Percentiles rank a stretch among this genome's conserved stretches.
Evolutionary conservation across 37 sponge, comb jelly and placozoan genomes (phyloP).

Genomic region (Aphrocallistes beatrix): DNA sequence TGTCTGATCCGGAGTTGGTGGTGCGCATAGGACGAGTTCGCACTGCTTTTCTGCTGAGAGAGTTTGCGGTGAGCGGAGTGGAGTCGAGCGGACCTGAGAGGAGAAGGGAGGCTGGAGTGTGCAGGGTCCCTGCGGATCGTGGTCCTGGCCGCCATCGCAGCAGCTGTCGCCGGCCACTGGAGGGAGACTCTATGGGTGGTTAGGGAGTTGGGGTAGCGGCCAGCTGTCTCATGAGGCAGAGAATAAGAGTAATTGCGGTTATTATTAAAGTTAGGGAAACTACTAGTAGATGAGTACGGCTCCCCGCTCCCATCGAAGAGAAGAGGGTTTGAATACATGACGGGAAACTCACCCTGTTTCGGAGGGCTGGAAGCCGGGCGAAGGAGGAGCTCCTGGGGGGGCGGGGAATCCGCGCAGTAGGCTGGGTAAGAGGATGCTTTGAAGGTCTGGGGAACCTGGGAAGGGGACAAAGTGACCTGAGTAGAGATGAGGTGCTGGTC

Average conservation of each 20-base stretch:
- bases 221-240: neutral
- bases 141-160: too few relatives aligned
- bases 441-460: conserved; percentile 5
- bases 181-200: neutral
- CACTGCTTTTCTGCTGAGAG: neutral
- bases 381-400: neutral
- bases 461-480: neutral
- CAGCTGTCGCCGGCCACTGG: too few relatives aligned
- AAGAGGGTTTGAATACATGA: conserved; percentile 13
- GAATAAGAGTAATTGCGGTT: neutral
- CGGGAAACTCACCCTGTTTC: neutral
- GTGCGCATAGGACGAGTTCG: neutral
- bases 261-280: conserved; percentile 16
- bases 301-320: conserved; percentile 15
- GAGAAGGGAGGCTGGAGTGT: conserved; percentile 5
- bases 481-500: neutral
- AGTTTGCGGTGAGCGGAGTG: neutral
- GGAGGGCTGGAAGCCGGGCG: neutral
- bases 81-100: neutral
- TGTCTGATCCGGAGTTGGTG: neutral
- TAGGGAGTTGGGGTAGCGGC: neutral
- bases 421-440: neutral
- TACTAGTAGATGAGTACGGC: neutral
- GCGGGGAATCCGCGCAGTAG: neutral
- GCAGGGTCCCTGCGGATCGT: neutral